phyloP scores from a whole-genome alignment of 2,888 invertebrate genomes.

The Mythimna pallens region DNA sequence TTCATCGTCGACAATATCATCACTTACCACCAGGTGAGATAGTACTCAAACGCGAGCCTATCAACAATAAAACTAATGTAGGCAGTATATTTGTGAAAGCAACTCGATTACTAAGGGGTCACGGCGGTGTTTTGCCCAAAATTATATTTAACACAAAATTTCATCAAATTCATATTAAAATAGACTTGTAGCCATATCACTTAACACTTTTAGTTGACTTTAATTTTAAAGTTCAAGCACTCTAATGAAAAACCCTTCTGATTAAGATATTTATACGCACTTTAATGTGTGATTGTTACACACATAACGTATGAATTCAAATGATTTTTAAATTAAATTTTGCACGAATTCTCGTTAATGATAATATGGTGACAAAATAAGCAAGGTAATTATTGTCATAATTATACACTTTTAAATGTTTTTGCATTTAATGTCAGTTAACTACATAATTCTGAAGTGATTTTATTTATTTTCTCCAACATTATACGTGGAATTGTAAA shows the following conservation, averaged over 20 bases:
- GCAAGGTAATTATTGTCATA: not conserved
- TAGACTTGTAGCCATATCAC: too few relatives aligned
- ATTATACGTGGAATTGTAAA: not conserved
- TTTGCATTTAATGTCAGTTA: not conserved
- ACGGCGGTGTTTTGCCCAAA: too few relatives aligned
- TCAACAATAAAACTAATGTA: too few relatives aligned
- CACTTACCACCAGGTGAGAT: too few relatives aligned
- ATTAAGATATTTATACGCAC: conserved; percentile 52
- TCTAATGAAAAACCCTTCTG: not conserved
- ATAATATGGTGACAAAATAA: conserved; percentile 1
- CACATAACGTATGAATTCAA: conserved; percentile 2
- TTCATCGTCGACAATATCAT: too few relatives aligned
- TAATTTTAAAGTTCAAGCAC: too few relatives aligned
- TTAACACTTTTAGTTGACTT: too few relatives aligned
- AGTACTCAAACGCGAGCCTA: too few relatives aligned
- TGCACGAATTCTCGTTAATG: not conserved
- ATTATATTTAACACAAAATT: too few relatives aligned
- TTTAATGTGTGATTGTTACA: conserved; percentile 4
- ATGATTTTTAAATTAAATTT: not conserved
- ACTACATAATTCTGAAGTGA: not conserved
- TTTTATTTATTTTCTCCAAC: not conserved
- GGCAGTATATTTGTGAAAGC: too few relatives aligned
- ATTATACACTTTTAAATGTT: not conserved
- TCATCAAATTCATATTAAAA: too few relatives aligned
- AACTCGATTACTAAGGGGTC: too few relatives aligned